Evolutionary conservation across 2,113 vertebrate species (phyloP).

Genomic region (Phocoena phocoena): DNA sequence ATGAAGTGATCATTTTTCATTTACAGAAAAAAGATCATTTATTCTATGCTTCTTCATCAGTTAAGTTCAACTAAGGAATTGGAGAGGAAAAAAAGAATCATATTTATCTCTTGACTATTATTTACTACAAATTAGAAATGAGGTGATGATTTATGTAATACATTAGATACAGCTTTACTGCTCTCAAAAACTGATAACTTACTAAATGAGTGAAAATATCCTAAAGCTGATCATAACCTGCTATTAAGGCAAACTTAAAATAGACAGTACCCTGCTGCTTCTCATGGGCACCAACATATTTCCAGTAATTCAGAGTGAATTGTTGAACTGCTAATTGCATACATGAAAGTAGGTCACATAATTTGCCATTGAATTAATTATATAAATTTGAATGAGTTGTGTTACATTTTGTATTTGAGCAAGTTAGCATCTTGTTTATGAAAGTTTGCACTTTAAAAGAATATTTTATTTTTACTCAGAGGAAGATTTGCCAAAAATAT

Average conservation of each 20-base stretch:
- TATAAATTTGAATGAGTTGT: not conserved
- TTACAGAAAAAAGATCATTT: not conserved
- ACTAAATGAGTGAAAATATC: slow-evolving; percentile 20
- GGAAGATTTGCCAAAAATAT: not conserved
- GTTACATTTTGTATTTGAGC: not conserved
- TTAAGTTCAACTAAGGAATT: not conserved
- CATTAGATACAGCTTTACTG: not conserved
- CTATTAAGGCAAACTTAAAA: slow-evolving; percentile 52
- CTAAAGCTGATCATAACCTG: not conserved
- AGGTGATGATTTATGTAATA: not conserved
- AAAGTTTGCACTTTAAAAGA: not conserved
- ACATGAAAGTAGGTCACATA: slow-evolving; percentile 15
- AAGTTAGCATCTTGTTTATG: not conserved
- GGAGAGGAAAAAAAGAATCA: not conserved
- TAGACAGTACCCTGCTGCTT: not conserved
- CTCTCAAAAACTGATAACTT: slow-evolving; percentile 22
- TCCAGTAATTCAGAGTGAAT: not conserved
- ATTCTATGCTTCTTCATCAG: not conserved
- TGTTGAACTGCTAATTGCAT: slow-evolving; percentile 31
- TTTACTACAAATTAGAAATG: slow-evolving; percentile 4
- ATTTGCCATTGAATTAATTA: slow-evolving; percentile 18
- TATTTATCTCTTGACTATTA: not conserved
- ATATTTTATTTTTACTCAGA: not conserved
- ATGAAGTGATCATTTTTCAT: not conserved
- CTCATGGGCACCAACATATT: slow-evolving; percentile 45